These are phyloP conservation scores for Enteromius thamalakanensis DNA, from an alignment of 2,797 vertebrate genomes.

Conservation along the genomic window DNA sequence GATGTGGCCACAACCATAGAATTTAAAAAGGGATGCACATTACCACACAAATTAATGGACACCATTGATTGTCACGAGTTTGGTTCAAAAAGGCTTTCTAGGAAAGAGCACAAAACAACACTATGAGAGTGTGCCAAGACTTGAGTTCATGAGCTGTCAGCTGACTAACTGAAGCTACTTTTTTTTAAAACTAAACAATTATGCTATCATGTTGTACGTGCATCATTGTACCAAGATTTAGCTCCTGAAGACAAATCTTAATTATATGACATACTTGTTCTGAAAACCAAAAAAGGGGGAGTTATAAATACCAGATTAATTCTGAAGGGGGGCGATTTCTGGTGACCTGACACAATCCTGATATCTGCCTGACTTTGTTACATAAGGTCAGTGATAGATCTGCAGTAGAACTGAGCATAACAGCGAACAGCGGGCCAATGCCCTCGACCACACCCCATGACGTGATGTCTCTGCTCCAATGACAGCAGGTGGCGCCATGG, in stretches of 20 bases:
- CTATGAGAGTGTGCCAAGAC: slow-evolving; percentile 19
- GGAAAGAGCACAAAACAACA: slow-evolving; percentile 46
- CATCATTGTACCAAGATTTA: not conserved
- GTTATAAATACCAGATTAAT: no score
- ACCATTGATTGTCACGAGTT: slow-evolving; percentile 44
- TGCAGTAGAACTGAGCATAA: not conserved
- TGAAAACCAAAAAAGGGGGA: not conserved
- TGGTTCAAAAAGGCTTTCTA: slow-evolving; percentile 32
- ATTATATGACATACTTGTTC: not conserved
- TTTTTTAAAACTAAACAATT: not conserved
- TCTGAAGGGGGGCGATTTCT: not conserved
- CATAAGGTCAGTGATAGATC: not conserved
- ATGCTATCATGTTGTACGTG: not conserved
- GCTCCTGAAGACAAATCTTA: not conserved
- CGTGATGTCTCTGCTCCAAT: no score
- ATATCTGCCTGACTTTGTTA: not conserved
- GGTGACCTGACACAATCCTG: not conserved
- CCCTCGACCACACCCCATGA: no score
- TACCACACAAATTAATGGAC: slow-evolving; percentile 14
- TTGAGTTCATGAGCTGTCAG: slow-evolving; percentile 40
- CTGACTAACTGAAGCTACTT: slow-evolving; percentile 37
- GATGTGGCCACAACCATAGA: not conserved
- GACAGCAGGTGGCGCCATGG: no score
- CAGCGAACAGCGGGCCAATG: no score
- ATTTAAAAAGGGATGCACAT: slow-evolving; percentile 3